Conservation (phyloP, 1,140 invertebrate species). For the Hirudo medicinalis region DNA sequence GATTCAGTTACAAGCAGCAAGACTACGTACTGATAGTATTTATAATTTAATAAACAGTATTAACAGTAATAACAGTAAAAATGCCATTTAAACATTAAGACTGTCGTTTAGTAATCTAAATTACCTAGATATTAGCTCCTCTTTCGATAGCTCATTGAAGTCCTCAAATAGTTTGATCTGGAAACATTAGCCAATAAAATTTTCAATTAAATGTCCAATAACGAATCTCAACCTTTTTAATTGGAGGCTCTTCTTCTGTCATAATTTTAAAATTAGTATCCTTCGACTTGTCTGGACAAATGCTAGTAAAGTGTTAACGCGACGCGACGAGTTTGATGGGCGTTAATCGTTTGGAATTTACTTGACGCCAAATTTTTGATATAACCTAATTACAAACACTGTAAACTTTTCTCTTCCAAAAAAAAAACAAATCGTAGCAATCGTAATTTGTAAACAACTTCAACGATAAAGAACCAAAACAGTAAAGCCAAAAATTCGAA, state of each 20-base stretch:
- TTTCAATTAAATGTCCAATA: neutral
- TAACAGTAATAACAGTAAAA: neutral
- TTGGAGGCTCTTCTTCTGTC: neutral
- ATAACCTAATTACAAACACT: neutral
- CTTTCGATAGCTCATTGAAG: neutral
- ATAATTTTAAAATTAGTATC: neutral
- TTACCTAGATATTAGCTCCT: conserved; percentile 7
- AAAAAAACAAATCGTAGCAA: neutral
- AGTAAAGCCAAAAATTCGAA: neutral
- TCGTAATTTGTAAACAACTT: too few species aligned
- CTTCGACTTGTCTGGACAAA: neutral
- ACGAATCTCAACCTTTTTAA: neutral
- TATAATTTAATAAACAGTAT: neutral
- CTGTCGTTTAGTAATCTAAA: neutral
- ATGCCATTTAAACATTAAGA: neutral
- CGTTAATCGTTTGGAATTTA: neutral
- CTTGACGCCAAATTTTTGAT: neutral
- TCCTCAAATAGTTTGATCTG: neutral
- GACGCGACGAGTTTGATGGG: neutral
- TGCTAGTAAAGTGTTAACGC: neutral
- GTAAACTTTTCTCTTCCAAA: neutral
- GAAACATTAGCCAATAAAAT: neutral
- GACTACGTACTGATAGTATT: neutral
- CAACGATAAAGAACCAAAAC: neutral
- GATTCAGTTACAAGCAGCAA: neutral